Evolutionary conservation across 1,140 invertebrate species (phyloP).

Genomic region (Apolygus lucorum): DNA sequence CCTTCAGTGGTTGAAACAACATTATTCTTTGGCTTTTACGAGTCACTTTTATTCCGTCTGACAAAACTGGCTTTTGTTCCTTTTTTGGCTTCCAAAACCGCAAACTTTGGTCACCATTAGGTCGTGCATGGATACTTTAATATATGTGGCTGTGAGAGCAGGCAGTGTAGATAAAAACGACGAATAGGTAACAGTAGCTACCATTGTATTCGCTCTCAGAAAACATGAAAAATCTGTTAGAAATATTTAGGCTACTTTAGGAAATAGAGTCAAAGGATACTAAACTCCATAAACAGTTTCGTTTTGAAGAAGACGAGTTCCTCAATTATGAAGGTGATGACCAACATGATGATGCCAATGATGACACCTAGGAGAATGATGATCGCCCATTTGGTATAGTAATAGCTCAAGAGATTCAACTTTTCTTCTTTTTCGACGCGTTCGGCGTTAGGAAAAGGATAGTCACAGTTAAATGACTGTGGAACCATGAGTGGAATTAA

Average conservation of each 20-base stretch:
- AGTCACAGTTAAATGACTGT: slow-evolving; percentile 1
- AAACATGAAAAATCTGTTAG: neutral
- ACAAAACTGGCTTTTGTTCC: no score
- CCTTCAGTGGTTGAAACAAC: no score
- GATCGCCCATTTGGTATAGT: neutral
- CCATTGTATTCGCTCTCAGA: no score
- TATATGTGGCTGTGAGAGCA: no score
- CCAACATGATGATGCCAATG: neutral
- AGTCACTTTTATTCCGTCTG: no score
- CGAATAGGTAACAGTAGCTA: no score
- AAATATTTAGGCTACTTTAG: neutral
- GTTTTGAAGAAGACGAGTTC: neutral
- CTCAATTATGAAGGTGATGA: neutral
- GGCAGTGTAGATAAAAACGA: no score
- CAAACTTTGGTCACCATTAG: no score
- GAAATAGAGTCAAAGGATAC: neutral
- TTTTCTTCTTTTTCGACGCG: slow-evolving; percentile 4
- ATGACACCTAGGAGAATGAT: neutral
- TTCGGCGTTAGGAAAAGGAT: neutral
- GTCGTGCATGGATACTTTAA: no score
- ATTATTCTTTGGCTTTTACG: no score
- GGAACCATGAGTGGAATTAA: no score
- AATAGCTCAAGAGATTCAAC: neutral
- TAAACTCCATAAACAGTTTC: neutral
- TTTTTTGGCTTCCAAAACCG: no score